These are phyloP conservation scores for Bubo scandiacus DNA, from an alignment of 2,113 vertebrate species.

Conservation along the genomic window DNA sequence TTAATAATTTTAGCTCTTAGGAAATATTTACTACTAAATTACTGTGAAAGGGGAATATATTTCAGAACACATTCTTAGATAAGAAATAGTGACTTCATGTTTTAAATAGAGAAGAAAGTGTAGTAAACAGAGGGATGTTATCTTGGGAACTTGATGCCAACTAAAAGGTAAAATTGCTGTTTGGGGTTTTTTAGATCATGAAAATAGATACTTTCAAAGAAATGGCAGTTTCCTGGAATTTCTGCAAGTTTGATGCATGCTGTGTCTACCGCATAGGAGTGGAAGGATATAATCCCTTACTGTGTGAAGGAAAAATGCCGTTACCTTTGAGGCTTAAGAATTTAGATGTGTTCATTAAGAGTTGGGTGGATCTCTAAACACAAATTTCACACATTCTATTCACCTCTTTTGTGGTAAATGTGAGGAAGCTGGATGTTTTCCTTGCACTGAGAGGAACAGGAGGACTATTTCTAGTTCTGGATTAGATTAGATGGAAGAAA, in stretches of 20 bases:
- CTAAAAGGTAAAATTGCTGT: background rate
- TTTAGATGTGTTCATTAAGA: background rate
- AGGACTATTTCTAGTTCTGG: background rate
- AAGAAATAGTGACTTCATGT: background rate
- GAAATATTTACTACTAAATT: background rate
- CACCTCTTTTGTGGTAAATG: background rate
- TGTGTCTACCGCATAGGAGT: background rate
- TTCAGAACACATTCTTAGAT: background rate
- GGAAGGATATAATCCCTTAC: background rate
- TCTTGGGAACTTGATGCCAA: background rate
- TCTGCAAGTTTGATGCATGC: background rate
- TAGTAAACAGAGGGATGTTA: rapidly evolving
- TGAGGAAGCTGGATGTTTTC: background rate
- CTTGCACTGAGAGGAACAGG: background rate
- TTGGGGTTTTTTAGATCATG: background rate
- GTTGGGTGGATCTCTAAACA: background rate
- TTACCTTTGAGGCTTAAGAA: background rate
- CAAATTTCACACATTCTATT: background rate
- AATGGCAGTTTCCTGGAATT: background rate
- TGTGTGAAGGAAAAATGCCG: background rate
- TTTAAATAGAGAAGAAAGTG: background rate
- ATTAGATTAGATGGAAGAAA: background rate
- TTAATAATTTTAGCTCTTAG: background rate
- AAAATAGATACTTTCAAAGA: background rate
- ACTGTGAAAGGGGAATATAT: background rate